Base-by-base conservation (phyloP, 2,888 invertebrate species). In the Drosophila yooni region DNA sequence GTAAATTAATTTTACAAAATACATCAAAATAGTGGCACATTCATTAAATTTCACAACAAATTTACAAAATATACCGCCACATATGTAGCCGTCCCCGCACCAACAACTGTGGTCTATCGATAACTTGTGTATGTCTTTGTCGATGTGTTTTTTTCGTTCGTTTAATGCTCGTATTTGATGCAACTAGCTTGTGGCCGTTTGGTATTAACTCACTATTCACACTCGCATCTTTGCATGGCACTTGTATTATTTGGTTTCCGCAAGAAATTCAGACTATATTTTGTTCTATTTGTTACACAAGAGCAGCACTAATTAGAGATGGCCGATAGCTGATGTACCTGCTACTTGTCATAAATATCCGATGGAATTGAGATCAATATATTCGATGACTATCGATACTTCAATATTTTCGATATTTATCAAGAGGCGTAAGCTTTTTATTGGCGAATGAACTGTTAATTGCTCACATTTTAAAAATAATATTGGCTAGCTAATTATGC, bases 11-110 rank as follows among this genome's bases (percentile, higher is more conserved):
- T 61, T 33, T 66, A 51, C 29, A 38, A 66, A 63, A 74, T 58
- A 54, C 29, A 57, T 67, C 31, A 53, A 77, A 70, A 66, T 58
- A 60, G 43, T 33, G 27, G 59, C 70, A 77, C 77, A 74, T 77
- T 74, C 75, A 66, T 60, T 74, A 74, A 79, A 79, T 75, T 78
- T 78, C 76, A 78, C 78, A 79, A 78, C 71, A 75, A 78, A 79
- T 79, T 79, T 79, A 78, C 79, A 67, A 78, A 78, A 78, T 78
- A 78, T 78, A 78, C 78, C 78, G 78, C 78, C 78, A 78, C 78
- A 78, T 78, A 78, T 79, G 80, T 75, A 70, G 79, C 71, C 62
- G 67, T 60, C 67, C 78, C 78, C 78, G 79, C 75, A 77, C 66
- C 75, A 64, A 78, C 71, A 75, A 75, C 64, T 62, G 15, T 46